These are phyloP conservation scores for Latrodectus geometricus DNA, from an alignment of 1,140 invertebrate genomes.

Conservation along the genomic window DNA sequence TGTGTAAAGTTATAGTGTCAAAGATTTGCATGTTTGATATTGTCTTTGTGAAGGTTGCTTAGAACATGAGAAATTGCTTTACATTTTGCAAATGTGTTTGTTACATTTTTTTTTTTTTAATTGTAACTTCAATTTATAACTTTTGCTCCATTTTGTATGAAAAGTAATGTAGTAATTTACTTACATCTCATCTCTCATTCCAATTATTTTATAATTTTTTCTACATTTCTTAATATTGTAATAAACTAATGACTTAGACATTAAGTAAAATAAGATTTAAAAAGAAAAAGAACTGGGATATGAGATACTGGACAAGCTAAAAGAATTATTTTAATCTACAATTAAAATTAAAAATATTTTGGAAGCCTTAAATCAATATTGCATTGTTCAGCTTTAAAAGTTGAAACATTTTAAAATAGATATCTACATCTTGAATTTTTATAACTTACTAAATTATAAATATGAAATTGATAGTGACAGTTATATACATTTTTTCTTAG, in stretches of 20 bases:
- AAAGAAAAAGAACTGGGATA: slow-evolving; percentile 6
- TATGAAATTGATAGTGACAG: no score
- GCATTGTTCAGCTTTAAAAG: no score
- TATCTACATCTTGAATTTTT: no score
- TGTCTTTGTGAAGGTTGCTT: slow-evolving; percentile 10
- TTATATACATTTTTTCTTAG: not conserved
- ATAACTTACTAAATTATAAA: no score
- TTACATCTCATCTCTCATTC: not conserved
- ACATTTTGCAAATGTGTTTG: not conserved
- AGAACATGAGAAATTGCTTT: not conserved
- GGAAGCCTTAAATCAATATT: not conserved
- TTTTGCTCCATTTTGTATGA: not conserved
- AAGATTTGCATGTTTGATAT: slow-evolving; percentile 8
- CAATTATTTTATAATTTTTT: not conserved
- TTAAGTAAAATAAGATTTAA: not conserved
- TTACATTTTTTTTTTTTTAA: not conserved
- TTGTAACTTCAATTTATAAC: not conserved
- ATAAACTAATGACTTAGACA: not conserved
- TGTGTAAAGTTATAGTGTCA: not conserved
- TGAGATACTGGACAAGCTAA: slow-evolving; percentile 13
- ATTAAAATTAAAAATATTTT: not conserved
- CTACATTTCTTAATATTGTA: not conserved
- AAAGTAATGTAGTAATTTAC: no score
- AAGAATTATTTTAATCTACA: not conserved
- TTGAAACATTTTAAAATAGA: no score